Conservation (phyloP, 2,888 invertebrate genomes). For the Polietes domitor region DNA sequence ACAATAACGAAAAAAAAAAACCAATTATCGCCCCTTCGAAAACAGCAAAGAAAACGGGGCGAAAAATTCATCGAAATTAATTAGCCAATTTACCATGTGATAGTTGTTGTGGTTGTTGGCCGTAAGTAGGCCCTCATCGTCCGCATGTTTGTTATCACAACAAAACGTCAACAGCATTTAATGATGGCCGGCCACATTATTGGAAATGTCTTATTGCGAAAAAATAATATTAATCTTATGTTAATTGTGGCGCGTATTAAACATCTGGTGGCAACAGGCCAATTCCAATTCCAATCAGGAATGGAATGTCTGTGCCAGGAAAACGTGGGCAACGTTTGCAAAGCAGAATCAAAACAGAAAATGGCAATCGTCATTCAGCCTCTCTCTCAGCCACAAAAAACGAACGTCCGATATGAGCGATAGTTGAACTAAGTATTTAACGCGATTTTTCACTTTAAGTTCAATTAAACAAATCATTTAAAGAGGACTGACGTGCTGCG, state of each 20-base stretch:
- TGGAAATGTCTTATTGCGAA: slow-evolving; percentile 46
- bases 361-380: not conserved
- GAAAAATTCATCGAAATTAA: slow-evolving; percentile 14
- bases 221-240: slow-evolving; percentile 30
- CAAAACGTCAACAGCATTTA: slow-evolving; percentile 55
- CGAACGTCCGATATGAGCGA: slow-evolving; percentile 6
- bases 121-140: not conserved
- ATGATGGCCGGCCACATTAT: slow-evolving; percentile 34
- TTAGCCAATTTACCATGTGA: not conserved
- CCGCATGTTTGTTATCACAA: slow-evolving; percentile 8
- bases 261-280: slow-evolving; percentile 64
- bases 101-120: not conserved
- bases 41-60: not conserved
- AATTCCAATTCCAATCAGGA: slow-evolving; percentile 44
- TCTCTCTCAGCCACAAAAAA: not conserved
- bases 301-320: slow-evolving; percentile 48
- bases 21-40: not conserved
- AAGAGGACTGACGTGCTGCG: not conserved
- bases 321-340: slow-evolving; percentile 61
- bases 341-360: not conserved
- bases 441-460: slow-evolving; percentile 15
- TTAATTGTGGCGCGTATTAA: not conserved
- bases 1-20: not conserved
- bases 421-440: not conserved
- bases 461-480: slow-evolving; percentile 21